Base-by-base conservation (phyloP, 2,113 vertebrate species). In the Sporophila hypoxantha region DNA sequence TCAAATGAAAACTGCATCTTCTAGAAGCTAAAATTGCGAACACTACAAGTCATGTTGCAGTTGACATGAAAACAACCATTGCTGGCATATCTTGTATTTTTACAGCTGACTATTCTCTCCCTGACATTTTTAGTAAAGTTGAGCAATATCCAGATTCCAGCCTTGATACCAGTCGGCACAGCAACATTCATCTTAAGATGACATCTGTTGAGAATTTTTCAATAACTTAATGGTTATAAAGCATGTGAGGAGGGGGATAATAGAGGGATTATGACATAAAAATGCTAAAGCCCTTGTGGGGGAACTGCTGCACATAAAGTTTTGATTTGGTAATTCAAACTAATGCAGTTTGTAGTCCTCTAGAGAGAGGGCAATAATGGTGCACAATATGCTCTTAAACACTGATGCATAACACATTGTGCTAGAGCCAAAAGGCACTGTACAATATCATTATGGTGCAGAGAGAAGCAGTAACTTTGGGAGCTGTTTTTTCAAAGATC, bases 191-290 rank as follows among this genome's bases (percentile, higher is more conserved):
- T 98, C 98, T 98, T 98, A 96, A 92, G 95, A 96, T 98, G 98
- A 98, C 97, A 98, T 98, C 97, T 97, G 96, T 96, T 97, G 97
- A 98, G 97, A 97, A 97, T 97, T 98, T 97, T 97, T 97, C 97
- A 97, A 97, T 97, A 97, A 97, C 96, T 91, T 97, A 97, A 98
- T 97, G 97, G 96, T 96, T 96, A 96, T 97, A 96, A 96, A 97
- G 96, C 95, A 93, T 91, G 92, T 95, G 96, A 95, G 94, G 94
- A 94, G 96, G 87, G 88, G 93, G 85, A 95, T 94, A 96, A 88
- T 91, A 93, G 97, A 92, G 91, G 96, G 97, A 98, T 98, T 97
- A 98, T 97, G 97, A 98, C 96, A 97, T 97, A 97, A 98, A 98
- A 98, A 98, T 97, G 97, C 97, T 97, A 97, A 98, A 96, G 97